These are phyloP conservation scores for Porites rus DNA, from an alignment of 92 coral and sea anemone species.

Conservation along the genomic window DNA sequence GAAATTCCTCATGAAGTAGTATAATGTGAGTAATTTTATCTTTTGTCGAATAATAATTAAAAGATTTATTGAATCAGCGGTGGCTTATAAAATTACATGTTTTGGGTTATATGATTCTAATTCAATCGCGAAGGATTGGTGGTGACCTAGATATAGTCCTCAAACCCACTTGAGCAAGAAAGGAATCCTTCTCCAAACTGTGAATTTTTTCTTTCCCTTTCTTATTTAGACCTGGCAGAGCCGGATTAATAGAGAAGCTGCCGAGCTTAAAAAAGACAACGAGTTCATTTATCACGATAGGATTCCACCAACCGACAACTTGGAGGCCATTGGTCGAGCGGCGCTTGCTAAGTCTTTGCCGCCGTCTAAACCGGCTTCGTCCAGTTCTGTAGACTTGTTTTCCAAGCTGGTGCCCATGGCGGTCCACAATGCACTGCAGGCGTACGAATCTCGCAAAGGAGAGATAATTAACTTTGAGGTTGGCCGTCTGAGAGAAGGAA, in stretches of 20 bases:
- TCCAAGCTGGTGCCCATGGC: conserved; percentile 98
- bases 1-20: no score
- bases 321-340: conserved; percentile 92
- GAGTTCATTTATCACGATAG: conserved; percentile 93
- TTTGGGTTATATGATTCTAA: no score
- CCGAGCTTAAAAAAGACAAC: conserved; percentile 90
- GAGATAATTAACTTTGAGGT: conserved; percentile 94
- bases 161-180: no score
- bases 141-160: no score
- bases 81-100: no score
- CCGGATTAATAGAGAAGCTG: conserved; percentile 79
- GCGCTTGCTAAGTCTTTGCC: conserved; percentile 86
- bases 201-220: not conserved
- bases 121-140: no score
- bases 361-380: conserved; percentile 86
- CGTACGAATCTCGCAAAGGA: conserved; percentile 93
- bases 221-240: conserved; percentile 81
- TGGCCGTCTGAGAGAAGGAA: conserved; percentile 87
- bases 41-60: no score
- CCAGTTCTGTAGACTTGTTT: conserved; percentile 89
- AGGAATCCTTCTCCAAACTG: no score
- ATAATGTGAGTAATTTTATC: no score
- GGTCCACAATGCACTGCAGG: conserved; percentile 91
- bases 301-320: conserved; percentile 73
- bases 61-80: no score